Base-by-base conservation (phyloP, 2,888 invertebrate species). In the Drosophila birchii region DNA sequence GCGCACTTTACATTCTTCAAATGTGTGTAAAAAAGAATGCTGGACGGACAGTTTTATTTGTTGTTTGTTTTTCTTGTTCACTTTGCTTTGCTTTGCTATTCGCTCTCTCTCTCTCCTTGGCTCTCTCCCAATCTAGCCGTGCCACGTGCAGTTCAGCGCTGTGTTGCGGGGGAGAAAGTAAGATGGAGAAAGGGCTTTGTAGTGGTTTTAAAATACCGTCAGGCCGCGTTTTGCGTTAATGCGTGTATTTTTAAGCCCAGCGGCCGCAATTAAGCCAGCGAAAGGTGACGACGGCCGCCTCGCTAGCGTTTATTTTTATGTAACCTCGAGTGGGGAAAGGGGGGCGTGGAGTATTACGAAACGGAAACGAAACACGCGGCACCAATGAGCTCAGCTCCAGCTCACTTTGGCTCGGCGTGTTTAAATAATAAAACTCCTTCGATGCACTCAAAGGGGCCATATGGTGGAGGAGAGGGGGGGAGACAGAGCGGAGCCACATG, bases 341-440 rank as follows among this genome's bases (percentile, higher is more conserved):
- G 49, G 66, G 49, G 67, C 69, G 71, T 79, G 76, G 75, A 81
- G 78, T 88, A 84, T 88, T 88, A 88, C 88, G 88, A 88, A 89
- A 89, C 88, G 90, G 88, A 89, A 86, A 83, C 76, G 88, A 89
- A 84, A 83, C 76, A 80, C 68, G 81, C 79, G 67, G 66, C 81
- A 75, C 81, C 81, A 86, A 81, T 86, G 81, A 82, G 82, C 86
- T 86, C 84, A 83, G 66, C 70, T 44, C 26, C 26, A 32, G 45
- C 60, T 53, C 51, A 20, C 20, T 51, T 16, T 53, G 51, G 20
- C 20, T 62, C 74, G 79, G 61, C 77, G 61, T 78, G 75, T 71
- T 77, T 64, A 76, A 78, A 76, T 73, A 84, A 78, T 86, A 81
- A 78, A 79, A 85, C 85, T 87, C 70, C 80, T 79, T 78, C 67